A percentile compares a stretch with the other conserved stretches of the same genome.
These are phyloP conservation scores for Proisotoma minuta DNA, from an alignment of 2,888 invertebrate species.

Conservation along the genomic window DNA sequence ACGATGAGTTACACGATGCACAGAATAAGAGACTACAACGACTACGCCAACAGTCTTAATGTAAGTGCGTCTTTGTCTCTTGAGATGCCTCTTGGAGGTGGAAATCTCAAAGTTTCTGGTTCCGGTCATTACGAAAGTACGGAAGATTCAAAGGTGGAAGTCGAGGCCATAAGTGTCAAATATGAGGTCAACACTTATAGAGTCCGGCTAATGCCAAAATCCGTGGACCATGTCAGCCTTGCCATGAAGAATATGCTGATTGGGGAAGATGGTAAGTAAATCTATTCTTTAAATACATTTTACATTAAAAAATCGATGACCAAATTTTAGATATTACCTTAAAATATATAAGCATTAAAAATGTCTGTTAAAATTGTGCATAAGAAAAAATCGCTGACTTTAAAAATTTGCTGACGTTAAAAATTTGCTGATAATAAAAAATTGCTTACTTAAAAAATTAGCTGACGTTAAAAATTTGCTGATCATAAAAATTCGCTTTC, in stretches of 20 bases:
- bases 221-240: background rate
- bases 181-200: conserved; percentile 1
- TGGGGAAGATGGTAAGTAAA: background rate
- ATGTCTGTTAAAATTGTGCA: too few species aligned
- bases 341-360: too few species aligned
- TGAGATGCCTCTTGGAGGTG: background rate
- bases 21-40: background rate
- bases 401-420: too few species aligned
- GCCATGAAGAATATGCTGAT: background rate
- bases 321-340: too few species aligned
- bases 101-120: background rate
- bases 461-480: too few species aligned
- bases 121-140: background rate
- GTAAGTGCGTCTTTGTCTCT: background rate
- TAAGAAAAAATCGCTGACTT: too few species aligned
- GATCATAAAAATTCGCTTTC: too few species aligned
- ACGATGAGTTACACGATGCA: background rate
- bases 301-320: background rate
- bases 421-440: too few species aligned
- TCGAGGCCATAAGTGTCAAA: background rate
- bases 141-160: background rate
- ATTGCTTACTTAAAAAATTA: too few species aligned
- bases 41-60: background rate
- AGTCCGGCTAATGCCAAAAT: background rate
- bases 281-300: background rate